Evolutionary conservation across 2,797 vertebrate species (phyloP), one percentile per base, ranked within the genome.

Genomic region (Cichlasoma orientale): DNA sequence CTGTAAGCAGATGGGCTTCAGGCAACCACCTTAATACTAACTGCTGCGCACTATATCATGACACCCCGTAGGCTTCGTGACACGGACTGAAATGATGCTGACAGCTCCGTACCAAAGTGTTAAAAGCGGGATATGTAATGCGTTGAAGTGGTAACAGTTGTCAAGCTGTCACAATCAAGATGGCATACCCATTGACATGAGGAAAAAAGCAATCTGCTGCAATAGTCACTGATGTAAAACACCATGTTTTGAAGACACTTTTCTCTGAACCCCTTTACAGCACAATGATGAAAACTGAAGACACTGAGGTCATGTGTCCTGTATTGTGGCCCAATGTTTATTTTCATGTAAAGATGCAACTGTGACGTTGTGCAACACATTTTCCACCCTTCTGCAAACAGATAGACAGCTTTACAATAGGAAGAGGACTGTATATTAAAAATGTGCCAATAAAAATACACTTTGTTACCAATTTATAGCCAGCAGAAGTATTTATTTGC

Each of bases 1-100:
- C 31, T 44, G 76, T 41, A 59, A 81, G 72, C 83, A 80, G 83
- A 88, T 89, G 80, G 78, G 72, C 81, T 23, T 12, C 75, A 72
- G 66, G 50, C 81, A 57, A 19, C 11, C 72, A 76, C 79, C 50
- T 75, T 72, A 31, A 72, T 25, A 50, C 54, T 59, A 47, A 82
- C 78, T 71, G 54, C 77, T 75, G 71, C 16, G 27, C 66, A 56
- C 29, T 77, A 36, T 33, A 79, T 66, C 76, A 74, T 18, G 47
- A 79, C 70, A 44, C 72, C 79, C 56, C 3, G 76, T 68, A 53
- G 87, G 79, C 25, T 79, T 57, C 79, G 52, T 53, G 63, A 72
- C 76, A 38, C n/a, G 14, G 12, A 55, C 23, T 11, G 23, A 70
- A 82, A 72, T 55, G 23, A 72, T n/a, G 18, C 55, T 23, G 50